A percentile compares a stretch with the other conserved stretches of the same genome.
phyloP scores from a whole-genome alignment of 2,888 invertebrate species.

The Brachycybe producta region DNA sequence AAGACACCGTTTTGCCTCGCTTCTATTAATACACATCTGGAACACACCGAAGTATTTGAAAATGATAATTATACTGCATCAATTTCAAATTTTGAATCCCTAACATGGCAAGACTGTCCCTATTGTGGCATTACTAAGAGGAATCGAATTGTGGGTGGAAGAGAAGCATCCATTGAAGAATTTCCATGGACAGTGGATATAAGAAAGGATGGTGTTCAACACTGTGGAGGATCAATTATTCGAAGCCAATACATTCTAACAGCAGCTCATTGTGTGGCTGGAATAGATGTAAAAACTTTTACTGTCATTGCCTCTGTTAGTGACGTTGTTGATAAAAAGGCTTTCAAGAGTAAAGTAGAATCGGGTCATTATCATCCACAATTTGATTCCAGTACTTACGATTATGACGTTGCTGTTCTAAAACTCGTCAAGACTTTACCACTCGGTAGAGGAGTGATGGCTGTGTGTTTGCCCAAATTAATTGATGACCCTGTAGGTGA shows the following conservation, averaged over 20 bases:
- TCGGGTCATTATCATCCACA: not conserved
- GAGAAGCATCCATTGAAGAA: slow-evolving; percentile 2
- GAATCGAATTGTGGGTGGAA: slow-evolving; percentile 13
- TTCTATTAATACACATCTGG: no score
- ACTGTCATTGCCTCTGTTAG: slow-evolving; percentile 15
- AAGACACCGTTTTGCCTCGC: no score
- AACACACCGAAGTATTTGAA: no score
- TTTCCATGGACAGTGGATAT: slow-evolving; percentile 15
- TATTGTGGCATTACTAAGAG: slow-evolving; percentile 6
- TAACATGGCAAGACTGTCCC: slow-evolving; percentile 3
- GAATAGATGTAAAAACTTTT: slow-evolving; percentile 9
- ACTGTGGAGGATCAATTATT: slow-evolving; percentile 15
- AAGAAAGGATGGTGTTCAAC: slow-evolving; percentile 4
- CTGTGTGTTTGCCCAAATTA: slow-evolving; percentile 11
- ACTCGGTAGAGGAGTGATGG: slow-evolving; percentile 7
- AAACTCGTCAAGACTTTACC: slow-evolving; percentile 1
- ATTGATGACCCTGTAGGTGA: slow-evolving; percentile 4
- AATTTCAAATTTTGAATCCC: no score
- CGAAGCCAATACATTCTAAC: slow-evolving; percentile 14
- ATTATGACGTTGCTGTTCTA: slow-evolving; percentile 17
- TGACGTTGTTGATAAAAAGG: slow-evolving; percentile 6
- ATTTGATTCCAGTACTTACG: slow-evolving; percentile 13
- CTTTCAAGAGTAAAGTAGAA: not conserved
- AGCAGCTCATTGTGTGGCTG: slow-evolving; percentile 16
- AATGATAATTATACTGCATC: no score